These are phyloP conservation scores for Sphaeridia pumilis DNA, from an alignment of 2,888 invertebrate genomes.

Conservation along the genomic window DNA sequence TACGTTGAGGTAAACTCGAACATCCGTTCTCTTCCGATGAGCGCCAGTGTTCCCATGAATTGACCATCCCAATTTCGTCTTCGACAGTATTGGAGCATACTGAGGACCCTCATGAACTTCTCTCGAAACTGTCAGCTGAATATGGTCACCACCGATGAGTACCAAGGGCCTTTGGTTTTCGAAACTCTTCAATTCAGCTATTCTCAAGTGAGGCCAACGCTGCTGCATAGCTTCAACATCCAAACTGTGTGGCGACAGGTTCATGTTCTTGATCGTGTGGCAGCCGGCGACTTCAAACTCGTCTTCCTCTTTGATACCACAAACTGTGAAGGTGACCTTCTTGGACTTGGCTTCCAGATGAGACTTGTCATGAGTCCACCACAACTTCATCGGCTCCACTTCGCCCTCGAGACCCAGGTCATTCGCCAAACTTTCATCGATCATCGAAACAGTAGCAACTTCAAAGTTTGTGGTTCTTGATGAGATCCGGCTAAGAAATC, in stretches of 20 bases:
- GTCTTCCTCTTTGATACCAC: not conserved
- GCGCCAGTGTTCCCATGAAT: slow-evolving; percentile 1
- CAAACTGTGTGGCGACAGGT: slow-evolving; percentile 4
- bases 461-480: no score
- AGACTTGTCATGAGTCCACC: not conserved
- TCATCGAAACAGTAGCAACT: no score
- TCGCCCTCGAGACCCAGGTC: no score
- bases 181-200: not conserved
- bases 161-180: slow-evolving; percentile 4
- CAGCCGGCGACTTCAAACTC: not conserved
- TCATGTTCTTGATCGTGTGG: slow-evolving; percentile 4
- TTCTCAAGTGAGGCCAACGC: not conserved
- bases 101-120: not conserved
- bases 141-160: slow-evolving; percentile 9
- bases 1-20: not conserved
- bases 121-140: not conserved
- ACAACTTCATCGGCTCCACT: no score
- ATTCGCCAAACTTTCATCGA: no score
- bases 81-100: not conserved
- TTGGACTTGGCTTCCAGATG: not conserved
- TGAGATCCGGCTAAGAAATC: no score
- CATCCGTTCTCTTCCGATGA: not conserved
- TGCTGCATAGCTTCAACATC: not conserved
- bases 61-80: slow-evolving; percentile 6
- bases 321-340: not conserved